Percentiles rank a stretch among this genome's conserved stretches.
Conservation (phyloP, 2,797 vertebrate genomes). For the Eospalax fontanierii region DNA sequence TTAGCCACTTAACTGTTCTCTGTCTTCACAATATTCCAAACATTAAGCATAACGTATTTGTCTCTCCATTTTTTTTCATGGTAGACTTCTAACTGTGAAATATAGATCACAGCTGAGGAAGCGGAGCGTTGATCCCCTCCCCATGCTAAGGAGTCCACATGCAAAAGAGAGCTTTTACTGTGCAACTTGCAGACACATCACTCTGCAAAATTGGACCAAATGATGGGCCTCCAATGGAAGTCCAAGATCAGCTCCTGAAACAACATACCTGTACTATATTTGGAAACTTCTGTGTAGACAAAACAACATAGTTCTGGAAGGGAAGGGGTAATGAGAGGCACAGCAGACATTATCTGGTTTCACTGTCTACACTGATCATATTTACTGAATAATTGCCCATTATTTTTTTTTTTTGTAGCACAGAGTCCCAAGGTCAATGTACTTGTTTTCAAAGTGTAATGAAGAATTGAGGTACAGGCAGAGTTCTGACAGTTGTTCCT, state of each 20-base stretch:
- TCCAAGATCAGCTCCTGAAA: constrained; percentile 22
- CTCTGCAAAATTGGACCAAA: background rate
- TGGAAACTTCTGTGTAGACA: constrained; percentile 73
- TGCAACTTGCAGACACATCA: background rate
- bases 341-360: constrained; percentile 46
- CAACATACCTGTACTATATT: constrained; percentile 71
- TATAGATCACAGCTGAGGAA: rapidly evolving
- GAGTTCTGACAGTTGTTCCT: background rate
- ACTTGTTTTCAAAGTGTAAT: constrained; percentile 74
- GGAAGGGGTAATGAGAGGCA: background rate
- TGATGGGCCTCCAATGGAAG: constrained; percentile 14
- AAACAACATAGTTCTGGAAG: constrained; percentile 35
- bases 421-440: constrained; percentile 57
- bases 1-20: background rate
- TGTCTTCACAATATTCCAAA: background rate
- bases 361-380: constrained; percentile 63
- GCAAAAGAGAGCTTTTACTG: background rate
- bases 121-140: background rate
- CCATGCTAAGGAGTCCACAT: rapidly evolving
- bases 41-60: background rate
- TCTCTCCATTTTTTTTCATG: background rate
- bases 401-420: constrained; percentile 64
- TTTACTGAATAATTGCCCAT: constrained; percentile 64
- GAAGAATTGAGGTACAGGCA: background rate
- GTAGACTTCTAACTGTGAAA: background rate